phyloP scores from a whole-genome alignment of 2,797 vertebrate species.

The Tadarida brasiliensis region DNA sequence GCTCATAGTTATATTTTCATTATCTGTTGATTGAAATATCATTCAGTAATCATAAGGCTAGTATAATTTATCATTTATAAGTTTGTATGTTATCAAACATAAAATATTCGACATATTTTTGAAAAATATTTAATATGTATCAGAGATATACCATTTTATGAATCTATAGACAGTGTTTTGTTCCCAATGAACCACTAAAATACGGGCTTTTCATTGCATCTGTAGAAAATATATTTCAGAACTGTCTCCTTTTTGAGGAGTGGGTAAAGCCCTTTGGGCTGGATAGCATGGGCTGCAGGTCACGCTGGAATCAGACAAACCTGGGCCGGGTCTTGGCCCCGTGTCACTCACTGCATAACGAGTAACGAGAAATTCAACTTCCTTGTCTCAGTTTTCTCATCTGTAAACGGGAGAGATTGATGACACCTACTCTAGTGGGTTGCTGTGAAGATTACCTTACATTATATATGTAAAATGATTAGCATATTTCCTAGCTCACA shows the following conservation, averaged over 20 bases:
- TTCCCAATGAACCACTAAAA: not conserved
- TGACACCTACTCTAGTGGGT: not conserved
- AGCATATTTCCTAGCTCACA: not conserved
- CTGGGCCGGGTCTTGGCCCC: not conserved
- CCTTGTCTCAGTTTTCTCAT: not conserved
- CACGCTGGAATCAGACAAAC: not conserved
- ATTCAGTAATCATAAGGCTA: not conserved
- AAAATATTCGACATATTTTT: not conserved
- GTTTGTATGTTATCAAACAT: constrained; percentile 12
- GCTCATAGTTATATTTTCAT: not conserved
- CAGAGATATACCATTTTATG: not conserved
- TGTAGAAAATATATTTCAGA: not conserved
- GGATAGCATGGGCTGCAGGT: not conserved
- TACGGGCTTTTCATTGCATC: not conserved
- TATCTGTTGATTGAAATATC: constrained; percentile 34
- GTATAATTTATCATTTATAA: not conserved
- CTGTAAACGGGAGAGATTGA: not conserved
- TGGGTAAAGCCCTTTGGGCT: not conserved
- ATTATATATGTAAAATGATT: not conserved
- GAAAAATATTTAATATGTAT: not conserved
- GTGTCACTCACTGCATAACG: not conserved
- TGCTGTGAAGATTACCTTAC: not conserved
- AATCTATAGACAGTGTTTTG: not conserved
- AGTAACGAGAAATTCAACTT: not conserved
- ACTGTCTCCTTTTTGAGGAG: not conserved